Conservation (phyloP, 2,888 invertebrate genomes). For the Amphiduros pacificus region DNA sequence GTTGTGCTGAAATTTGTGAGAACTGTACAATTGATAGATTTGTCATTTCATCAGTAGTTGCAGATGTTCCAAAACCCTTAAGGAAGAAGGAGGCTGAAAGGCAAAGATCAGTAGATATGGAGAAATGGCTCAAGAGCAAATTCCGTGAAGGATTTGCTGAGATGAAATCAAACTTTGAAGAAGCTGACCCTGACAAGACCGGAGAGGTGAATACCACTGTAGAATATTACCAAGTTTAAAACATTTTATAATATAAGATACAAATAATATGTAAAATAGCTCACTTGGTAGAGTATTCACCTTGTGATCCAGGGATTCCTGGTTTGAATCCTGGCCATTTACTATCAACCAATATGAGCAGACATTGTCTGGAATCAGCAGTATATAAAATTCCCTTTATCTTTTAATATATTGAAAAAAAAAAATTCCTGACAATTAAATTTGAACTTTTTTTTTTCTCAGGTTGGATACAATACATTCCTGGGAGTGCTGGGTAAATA, state of each 20-base stretch:
- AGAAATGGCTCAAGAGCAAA: conserved; percentile 57
- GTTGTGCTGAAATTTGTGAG: no score
- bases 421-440: no score
- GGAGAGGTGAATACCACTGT: conserved; percentile 43
- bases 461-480: conserved; percentile 51
- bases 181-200: conserved; percentile 41
- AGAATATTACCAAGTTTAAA: background rate
- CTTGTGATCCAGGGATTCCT: no score
- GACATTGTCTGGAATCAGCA: no score
- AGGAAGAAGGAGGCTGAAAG: conserved; percentile 49
- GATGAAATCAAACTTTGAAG: conserved; percentile 53
- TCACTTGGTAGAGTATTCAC: no score
- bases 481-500: conserved; percentile 44
- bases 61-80: background rate
- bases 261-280: background rate
- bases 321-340: no score
- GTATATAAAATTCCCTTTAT: no score
- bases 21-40: background rate
- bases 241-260: background rate
- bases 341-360: no score
- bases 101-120: conserved; percentile 51
- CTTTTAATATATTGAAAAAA: no score
- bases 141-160: conserved; percentile 56
- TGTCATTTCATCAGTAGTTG: background rate
- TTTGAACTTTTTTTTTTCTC: background rate